These are phyloP conservation scores for Drosophila engyochracea DNA, from an alignment of 2,888 invertebrate species.

Conservation along the genomic window DNA sequence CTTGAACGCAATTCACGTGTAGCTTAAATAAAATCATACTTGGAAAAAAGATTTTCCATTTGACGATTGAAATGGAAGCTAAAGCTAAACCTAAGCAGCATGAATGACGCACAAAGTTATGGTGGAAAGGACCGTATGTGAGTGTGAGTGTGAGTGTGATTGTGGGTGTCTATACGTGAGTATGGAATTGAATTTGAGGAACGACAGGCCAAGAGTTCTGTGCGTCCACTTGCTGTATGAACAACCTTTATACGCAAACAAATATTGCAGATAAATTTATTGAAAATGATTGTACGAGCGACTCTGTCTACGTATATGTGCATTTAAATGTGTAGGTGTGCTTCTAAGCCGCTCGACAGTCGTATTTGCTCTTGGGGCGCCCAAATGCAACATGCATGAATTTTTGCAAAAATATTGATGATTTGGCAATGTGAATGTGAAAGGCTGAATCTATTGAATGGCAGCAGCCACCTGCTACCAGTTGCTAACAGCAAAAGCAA, in stretches of 20 bases:
- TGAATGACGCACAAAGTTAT: constrained; percentile 47
- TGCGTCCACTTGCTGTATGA: constrained; percentile 52
- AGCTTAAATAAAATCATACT: constrained; percentile 67
- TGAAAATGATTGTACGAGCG: constrained; percentile 72
- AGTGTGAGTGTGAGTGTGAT: neutral
- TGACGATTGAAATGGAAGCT: constrained; percentile 49
- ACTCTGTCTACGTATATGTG: constrained; percentile 11
- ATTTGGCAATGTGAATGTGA: constrained; percentile 75
- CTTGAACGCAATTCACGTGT: constrained; percentile 55
- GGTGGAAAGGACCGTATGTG: constrained; percentile 24
- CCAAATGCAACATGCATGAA: constrained; percentile 57
- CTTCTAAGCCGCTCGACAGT: constrained; percentile 24
- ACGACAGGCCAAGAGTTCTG: constrained; percentile 34
- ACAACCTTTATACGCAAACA: constrained; percentile 51
- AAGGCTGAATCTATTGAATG: constrained; percentile 68
- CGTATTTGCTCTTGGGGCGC: constrained; percentile 26
- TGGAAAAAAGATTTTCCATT: constrained; percentile 47
- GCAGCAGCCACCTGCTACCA: constrained; percentile 43
- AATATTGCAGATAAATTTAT: constrained; percentile 77
- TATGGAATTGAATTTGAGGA: constrained; percentile 55
- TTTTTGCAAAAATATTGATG: constrained; percentile 72
- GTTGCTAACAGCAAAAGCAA: constrained; percentile 34
- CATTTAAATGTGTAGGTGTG: constrained; percentile 4
- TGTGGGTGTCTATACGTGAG: neutral
- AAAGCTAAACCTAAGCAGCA: constrained; percentile 43